Evolutionary conservation across 2,797 vertebrate genomes (phyloP).

Genomic region (Meriones psammophilus): DNA sequence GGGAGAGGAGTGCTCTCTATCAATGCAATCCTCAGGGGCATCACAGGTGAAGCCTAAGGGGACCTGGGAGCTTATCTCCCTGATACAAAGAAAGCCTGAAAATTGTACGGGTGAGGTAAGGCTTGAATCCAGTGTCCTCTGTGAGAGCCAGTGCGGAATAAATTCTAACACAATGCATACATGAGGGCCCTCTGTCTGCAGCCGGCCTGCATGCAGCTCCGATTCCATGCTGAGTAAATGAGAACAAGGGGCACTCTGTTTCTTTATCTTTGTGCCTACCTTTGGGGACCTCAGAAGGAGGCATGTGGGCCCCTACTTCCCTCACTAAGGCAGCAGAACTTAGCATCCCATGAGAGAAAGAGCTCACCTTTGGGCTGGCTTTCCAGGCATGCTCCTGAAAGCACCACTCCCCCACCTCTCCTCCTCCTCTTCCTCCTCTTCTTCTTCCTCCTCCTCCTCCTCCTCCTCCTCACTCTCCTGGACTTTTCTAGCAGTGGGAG

Average conservation of each 20-base stretch:
- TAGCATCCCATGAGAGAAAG: neutral
- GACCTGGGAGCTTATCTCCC: neutral
- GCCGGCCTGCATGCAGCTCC: neutral
- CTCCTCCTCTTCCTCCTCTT: neutral
- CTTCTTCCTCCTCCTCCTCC: neutral
- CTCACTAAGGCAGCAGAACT: neutral
- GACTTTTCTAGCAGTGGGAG: neutral
- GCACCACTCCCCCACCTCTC: rapidly evolving
- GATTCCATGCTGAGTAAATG: neutral
- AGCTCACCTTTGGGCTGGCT: neutral
- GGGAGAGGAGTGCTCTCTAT: neutral
- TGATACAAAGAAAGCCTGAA: neutral
- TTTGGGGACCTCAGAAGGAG: neutral
- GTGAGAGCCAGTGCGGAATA: neutral
- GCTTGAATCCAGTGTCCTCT: neutral
- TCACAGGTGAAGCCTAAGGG: neutral
- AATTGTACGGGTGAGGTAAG: rapidly evolving
- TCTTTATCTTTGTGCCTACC: neutral
- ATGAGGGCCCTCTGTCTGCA: neutral
- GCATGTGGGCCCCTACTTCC: neutral
- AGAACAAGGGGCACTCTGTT: neutral
- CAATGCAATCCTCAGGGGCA: neutral
- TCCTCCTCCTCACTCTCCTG: neutral
- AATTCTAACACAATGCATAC: too few relatives aligned
- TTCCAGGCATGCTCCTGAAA: neutral